Conservation (phyloP, 2,113 vertebrate species). For the Sialia sialis region DNA sequence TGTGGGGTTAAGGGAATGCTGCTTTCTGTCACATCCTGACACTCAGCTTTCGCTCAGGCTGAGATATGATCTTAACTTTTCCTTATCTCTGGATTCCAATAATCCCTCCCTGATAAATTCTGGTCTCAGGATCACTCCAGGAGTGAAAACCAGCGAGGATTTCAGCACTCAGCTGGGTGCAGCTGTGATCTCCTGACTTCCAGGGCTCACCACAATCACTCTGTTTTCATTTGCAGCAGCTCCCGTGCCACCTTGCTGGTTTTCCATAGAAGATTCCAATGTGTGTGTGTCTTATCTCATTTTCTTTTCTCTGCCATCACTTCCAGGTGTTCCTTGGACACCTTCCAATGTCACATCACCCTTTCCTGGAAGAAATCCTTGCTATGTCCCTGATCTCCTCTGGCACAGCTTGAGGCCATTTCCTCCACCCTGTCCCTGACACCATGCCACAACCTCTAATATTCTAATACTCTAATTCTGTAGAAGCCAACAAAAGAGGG, state of each 20-base stretch:
- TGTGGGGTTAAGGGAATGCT: background rate
- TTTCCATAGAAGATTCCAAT: background rate
- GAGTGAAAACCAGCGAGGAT: background rate
- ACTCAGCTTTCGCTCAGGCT: background rate
- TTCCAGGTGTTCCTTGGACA: background rate
- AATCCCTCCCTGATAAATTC: background rate
- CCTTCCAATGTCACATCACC: background rate
- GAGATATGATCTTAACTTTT: background rate
- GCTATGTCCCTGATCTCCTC: background rate
- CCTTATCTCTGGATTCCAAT: background rate
- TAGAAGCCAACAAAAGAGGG: background rate
- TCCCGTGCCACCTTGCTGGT: background rate
- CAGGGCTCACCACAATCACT: background rate
- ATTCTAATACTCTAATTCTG: too few relatives aligned
- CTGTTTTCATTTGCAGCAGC: background rate
- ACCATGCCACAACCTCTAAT: too few relatives aligned
- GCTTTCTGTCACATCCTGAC: background rate
- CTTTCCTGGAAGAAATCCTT: background rate
- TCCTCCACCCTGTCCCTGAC: accelerated
- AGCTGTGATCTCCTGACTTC: background rate
- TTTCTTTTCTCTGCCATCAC: background rate
- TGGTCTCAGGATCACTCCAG: background rate
- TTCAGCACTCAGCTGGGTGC: background rate
- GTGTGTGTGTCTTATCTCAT: background rate
- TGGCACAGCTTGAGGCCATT: background rate